These are phyloP conservation scores for Eudasyphora cyanicolor DNA, from an alignment of 2,888 invertebrate genomes.

Conservation along the genomic window DNA sequence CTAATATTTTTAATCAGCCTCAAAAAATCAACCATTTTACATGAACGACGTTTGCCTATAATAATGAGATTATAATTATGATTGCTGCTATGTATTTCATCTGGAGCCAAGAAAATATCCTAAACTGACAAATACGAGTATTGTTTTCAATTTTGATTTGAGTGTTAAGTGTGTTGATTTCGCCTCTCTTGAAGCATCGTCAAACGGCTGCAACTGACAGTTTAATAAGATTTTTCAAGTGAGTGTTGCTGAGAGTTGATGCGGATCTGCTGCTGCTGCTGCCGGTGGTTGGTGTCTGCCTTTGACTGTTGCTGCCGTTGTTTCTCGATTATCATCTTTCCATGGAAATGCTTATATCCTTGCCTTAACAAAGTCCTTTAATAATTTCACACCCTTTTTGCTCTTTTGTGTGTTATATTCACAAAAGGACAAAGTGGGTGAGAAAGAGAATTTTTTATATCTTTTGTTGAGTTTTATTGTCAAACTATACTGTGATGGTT, in stretches of 20 bases:
- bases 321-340: background rate
- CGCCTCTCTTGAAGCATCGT: background rate
- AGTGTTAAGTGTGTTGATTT: background rate
- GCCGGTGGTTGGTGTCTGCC: background rate
- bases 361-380: background rate
- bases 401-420: background rate
- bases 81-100: no score
- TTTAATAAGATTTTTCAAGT: slow-evolving; percentile 25
- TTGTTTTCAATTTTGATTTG: background rate
- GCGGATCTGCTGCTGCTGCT: background rate
- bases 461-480: background rate
- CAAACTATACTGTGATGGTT: background rate
- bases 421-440: background rate
- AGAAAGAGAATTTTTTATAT: background rate
- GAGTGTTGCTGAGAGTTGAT: background rate
- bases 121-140: background rate
- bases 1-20: background rate
- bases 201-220: background rate
- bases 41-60: background rate
- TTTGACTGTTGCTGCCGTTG: background rate
- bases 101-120: background rate
- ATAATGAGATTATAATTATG: slow-evolving; percentile 22
- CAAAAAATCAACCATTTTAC: background rate
- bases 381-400: slow-evolving; percentile 29
- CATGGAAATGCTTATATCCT: no score